Conservation (phyloP, 2,797 vertebrate genomes). For the Lutjanus argentimaculatus region DNA sequence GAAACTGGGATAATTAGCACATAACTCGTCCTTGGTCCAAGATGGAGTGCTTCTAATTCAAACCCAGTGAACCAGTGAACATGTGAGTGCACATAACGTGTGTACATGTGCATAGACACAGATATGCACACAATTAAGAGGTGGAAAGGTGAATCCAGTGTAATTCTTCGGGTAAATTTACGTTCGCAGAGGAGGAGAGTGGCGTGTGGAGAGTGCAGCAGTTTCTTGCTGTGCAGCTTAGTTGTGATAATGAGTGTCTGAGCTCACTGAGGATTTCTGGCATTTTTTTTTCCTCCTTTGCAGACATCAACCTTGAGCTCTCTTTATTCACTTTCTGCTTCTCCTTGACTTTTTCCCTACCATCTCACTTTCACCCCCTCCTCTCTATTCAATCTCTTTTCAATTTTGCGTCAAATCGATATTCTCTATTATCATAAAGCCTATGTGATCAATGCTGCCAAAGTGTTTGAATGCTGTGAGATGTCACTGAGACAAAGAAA, state of each 20-base stretch:
- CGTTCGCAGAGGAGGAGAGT: not conserved
- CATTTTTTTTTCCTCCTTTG: slow-evolving; percentile 11
- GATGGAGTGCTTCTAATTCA: slow-evolving; percentile 30
- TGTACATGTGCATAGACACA: slow-evolving; percentile 1
- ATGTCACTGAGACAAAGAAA: slow-evolving; percentile 16
- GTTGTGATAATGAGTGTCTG: slow-evolving; percentile 14
- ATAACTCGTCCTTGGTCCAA: slow-evolving; percentile 32
- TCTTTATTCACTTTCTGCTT: slow-evolving; percentile 10
- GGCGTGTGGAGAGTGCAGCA: not conserved
- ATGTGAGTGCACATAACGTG: slow-evolving; percentile 7
- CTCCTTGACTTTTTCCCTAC: slow-evolving; percentile 1
- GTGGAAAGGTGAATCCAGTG: not conserved
- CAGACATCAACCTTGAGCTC: slow-evolving; percentile 35
- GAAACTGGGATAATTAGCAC: slow-evolving; percentile 52
- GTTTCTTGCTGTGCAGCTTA: slow-evolving; percentile 11
- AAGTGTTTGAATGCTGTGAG: slow-evolving; percentile 1
- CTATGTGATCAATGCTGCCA: slow-evolving; percentile 11
- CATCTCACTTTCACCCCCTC: slow-evolving; percentile 1
- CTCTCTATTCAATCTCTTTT: slow-evolving; percentile 5
- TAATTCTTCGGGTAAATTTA: not conserved
- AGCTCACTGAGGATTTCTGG: not conserved
- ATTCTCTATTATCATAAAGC: slow-evolving; percentile 24
- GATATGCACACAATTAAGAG: slow-evolving; percentile 11
- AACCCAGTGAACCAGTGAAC: slow-evolving; percentile 37
- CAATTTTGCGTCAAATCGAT: slow-evolving; percentile 27